Evolutionary conservation across 2,113 vertebrate genomes (phyloP), one percentile per base, ranked within the genome.

Genomic region (Hemichromis elongatus): DNA sequence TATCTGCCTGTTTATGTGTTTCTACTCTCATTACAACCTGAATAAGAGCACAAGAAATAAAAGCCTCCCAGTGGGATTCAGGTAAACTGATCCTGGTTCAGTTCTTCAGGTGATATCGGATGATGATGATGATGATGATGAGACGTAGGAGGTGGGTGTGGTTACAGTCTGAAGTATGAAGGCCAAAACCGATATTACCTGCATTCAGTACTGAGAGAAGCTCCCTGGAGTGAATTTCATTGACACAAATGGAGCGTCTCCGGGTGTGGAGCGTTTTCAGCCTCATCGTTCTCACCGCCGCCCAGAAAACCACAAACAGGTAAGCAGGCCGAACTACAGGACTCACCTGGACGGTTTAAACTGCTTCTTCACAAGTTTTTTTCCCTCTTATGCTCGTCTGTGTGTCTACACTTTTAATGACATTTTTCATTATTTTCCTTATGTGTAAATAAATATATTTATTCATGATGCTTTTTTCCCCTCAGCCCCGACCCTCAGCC

Each of bases 231-330:
- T 5, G 18, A 83, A 2, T 21, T 21, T 53, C 9, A 14, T 30
- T 42, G 24, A 9, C 19, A 11, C 79, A 77, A 35, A 96, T 96
- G 95, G 92, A 90, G 81, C 55, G 4, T 78, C 77, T 93, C 50
- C 73, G 79, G 56, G 30, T 89, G 82, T 85, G 75, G 18, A 42
- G 70, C 8, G 2, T 95, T 30, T 53, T 90, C 21, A 57, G 78
- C 47, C 66, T 93, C 85, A 1, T 92, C 1, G 11, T 87, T 10
- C 47, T 86, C 35, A 19, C 16, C 18, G n/a, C 59, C 4, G 66
- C 83, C 37, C 21, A 84, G 66, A 83, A 24, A 28, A 26, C 33
- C n/a, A 75, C 77, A 35, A 2, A 19, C 68, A 79, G 87, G 87
- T 89, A 37, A 61, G 26, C 70, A 86, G 85, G 83, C 89, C 12